Evolutionary conservation across 2,888 invertebrate genomes (phyloP), one percentile per base, ranked within the genome.

Genomic region (Andrena flavipes): DNA sequence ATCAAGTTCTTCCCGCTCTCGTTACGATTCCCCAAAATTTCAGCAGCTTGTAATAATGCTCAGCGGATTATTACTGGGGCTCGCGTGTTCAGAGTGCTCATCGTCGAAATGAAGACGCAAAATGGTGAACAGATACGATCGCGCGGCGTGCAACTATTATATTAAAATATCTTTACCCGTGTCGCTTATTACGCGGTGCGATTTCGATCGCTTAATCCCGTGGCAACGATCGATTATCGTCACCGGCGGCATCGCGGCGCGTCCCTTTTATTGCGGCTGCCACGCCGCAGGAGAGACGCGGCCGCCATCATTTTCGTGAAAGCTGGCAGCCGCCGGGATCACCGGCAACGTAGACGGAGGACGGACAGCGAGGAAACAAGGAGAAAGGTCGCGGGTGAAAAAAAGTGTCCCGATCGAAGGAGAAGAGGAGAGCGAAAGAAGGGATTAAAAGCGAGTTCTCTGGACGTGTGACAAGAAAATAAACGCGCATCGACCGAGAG

Each of bases 231-330:
- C 87, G 84, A 86, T 86, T 84, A 85, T 81, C 87, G 76, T 80
- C 76, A 84, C 78, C 62, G 77, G 63, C 51, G 74, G 68, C 73
- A 51, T 72, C 67, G 74, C 72, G 63, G 78, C 82, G 78, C 78
- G 75, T 74, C 74, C 62, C 70, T 84, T 42, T 84, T 59, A 63
- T 84, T 75, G 78, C 73, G 78, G 78, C 78, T 75, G 51, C 56
- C 56, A 59, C 29, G 74, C 82, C 75, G 70, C 29, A 59, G 83
- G 78, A 65, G 84, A 77, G 69, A 76, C 80, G 51, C 73, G 56
- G 76, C 79, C 75, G 85, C 85, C 86, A 87, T 90, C 75, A 88
- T 90, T 89, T 88, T 88, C 87, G 90, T 90, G 90, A 90, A 90
- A 90, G 90, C 83, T 90, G 82, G 54, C 60, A 76, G 77, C 23